phyloP scores from a whole-genome alignment of 2,113 vertebrate species.

The Gadus macrocephalus region DNA sequence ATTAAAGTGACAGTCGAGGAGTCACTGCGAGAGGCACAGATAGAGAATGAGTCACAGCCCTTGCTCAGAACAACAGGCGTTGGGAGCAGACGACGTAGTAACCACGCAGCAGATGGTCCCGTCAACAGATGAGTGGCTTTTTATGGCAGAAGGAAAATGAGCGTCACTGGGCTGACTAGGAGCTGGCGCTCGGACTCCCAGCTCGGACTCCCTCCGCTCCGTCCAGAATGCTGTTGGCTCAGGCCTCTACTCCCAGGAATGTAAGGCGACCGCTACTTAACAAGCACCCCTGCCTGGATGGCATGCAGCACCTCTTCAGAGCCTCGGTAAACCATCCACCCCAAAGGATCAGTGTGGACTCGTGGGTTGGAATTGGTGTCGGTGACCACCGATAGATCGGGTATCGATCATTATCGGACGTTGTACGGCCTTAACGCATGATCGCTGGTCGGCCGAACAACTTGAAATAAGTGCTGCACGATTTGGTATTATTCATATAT shows the following conservation, averaged over 20 bases:
- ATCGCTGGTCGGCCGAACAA: no score
- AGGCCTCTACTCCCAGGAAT: no score
- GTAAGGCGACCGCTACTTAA: not conserved
- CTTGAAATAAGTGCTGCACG: no score
- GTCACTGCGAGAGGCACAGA: not conserved
- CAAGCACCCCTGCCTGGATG: not conserved
- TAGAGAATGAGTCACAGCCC: constrained; percentile 18
- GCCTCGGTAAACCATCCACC: no score
- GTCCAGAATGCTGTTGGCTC: no score
- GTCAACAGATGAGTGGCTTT: constrained; percentile 40
- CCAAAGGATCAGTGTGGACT: no score
- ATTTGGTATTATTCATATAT: no score
- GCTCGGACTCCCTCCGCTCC: not conserved
- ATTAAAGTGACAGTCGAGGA: constrained; percentile 15
- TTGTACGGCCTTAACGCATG: no score
- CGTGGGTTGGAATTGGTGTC: no score
- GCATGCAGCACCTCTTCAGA: no score
- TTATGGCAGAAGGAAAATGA: constrained; percentile 53
- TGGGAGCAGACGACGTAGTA: constrained; percentile 21
- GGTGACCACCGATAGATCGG: no score
- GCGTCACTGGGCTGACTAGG: constrained; percentile 39
- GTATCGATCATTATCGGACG: no score
- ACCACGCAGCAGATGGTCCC: constrained; percentile 50
- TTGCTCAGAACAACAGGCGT: constrained; percentile 31
- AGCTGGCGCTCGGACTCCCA: not conserved